Evolutionary conservation across 2,888 invertebrate species (phyloP).

Genomic region (Synergus umbraculus): DNA sequence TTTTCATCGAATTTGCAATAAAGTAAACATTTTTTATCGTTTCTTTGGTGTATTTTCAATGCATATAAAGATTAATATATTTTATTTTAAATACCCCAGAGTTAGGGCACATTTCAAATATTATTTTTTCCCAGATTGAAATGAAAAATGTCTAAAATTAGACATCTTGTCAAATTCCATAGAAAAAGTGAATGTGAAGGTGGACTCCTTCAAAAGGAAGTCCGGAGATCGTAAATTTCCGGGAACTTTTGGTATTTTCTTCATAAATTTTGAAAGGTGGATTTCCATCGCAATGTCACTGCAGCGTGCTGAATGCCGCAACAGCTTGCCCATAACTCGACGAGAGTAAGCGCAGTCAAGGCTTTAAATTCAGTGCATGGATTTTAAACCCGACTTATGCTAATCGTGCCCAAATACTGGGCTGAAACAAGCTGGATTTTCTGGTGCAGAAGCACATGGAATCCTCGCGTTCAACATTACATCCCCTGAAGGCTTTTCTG

Average conservation of each 20-base stretch:
- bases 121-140: too few species aligned
- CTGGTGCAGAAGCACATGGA: conserved; percentile 14
- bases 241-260: conserved; percentile 19
- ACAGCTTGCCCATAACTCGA: conserved; percentile 40
- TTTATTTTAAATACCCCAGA: background rate
- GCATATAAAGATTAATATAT: too few species aligned
- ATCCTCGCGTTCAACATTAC: conserved; percentile 2
- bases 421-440: conserved; percentile 28
- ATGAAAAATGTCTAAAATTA: too few species aligned
- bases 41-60: background rate
- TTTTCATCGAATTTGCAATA: background rate
- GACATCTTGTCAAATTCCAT: too few species aligned
- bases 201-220: background rate
- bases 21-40: background rate
- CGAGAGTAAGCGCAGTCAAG: conserved; percentile 22
- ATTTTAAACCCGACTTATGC: conserved; percentile 39
- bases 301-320: conserved; percentile 34
- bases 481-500: background rate
- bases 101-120: too few species aligned
- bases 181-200: background rate
- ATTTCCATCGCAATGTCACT: conserved; percentile 27
- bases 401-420: conserved; percentile 32
- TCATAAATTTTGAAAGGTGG: conserved; percentile 29
- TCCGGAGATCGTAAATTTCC: conserved; percentile 5
- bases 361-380: conserved; percentile 36